A percentile compares a stretch with the other conserved stretches of the same genome.
phyloP scores from a whole-genome alignment of 2,113 vertebrate species.

The Gobio gobio region DNA sequence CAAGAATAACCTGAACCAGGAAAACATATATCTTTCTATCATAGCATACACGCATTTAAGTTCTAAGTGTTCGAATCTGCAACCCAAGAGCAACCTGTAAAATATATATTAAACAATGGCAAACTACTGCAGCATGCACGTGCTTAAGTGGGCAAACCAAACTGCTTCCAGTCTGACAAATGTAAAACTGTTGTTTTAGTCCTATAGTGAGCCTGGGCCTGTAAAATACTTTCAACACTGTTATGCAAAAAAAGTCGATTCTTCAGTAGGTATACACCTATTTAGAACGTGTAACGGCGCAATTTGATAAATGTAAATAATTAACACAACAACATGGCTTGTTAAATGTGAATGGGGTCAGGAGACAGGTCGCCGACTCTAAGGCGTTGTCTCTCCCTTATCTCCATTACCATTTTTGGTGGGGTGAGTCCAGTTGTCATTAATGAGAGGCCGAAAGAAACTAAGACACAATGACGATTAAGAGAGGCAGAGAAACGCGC shows the following conservation, averaged over 20 bases:
- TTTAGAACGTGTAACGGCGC: constrained; percentile 65
- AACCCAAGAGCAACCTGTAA: not conserved
- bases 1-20: not conserved
- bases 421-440: constrained; percentile 72
- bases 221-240: constrained; percentile 71
- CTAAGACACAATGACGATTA: constrained; percentile 62
- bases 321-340: constrained; percentile 82
- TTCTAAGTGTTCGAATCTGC: not conserved
- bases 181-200: constrained; percentile 80
- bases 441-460: constrained; percentile 72
- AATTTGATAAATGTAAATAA: constrained; percentile 69
- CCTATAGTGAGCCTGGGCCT: constrained; percentile 78
- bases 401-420: constrained; percentile 79
- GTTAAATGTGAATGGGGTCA: constrained; percentile 82
- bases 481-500: constrained; percentile 41
- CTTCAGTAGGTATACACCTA: constrained; percentile 67
- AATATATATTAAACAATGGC: constrained; percentile 8
- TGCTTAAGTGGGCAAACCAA: constrained; percentile 50
- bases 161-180: constrained; percentile 56
- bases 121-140: constrained; percentile 30
- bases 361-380: constrained; percentile 74
- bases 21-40: not conserved
- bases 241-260: constrained; percentile 68
- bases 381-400: constrained; percentile 75
- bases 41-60: not conserved